Conservation (phyloP, 2,888 invertebrate genomes). For the Drosophila borborema region DNA sequence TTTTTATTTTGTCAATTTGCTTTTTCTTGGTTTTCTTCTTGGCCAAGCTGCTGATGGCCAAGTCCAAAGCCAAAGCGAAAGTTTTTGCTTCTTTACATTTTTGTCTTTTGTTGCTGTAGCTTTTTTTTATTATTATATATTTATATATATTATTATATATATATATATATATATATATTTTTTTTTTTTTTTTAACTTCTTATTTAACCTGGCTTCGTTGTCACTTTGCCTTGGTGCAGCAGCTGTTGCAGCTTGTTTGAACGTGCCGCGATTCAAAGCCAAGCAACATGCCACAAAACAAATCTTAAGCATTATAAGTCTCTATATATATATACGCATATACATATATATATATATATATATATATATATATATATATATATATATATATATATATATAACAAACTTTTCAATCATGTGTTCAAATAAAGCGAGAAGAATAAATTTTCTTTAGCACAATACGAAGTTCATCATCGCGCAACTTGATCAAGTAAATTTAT, state of each 20-base stretch:
- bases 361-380: background rate
- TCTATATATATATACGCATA: background rate
- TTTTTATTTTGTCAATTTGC: constrained; percentile 5
- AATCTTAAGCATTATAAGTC: background rate
- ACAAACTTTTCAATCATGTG: constrained; percentile 9
- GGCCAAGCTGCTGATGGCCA: constrained; percentile 63
- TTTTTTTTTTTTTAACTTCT: constrained; percentile 55
- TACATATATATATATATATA: background rate
- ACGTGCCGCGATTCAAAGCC: constrained; percentile 62
- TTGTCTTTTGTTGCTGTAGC: constrained; percentile 5
- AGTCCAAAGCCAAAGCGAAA: constrained; percentile 78
- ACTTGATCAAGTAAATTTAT: background rate
- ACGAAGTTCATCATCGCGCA: background rate
- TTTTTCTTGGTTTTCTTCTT: constrained; percentile 32
- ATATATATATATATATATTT: background rate
- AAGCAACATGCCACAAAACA: constrained; percentile 28
- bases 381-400: background rate
- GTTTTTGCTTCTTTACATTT: constrained; percentile 55
- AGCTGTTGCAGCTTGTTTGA: constrained; percentile 21
- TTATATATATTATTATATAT: too few relatives aligned
- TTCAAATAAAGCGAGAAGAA: background rate
- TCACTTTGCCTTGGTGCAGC: constrained; percentile 62
- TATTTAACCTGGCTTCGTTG: constrained; percentile 75
- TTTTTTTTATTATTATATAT: constrained; percentile 6
- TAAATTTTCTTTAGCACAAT: constrained; percentile 3